Base-by-base conservation (phyloP, 2,888 invertebrate genomes). In the Netelia melanura region DNA sequence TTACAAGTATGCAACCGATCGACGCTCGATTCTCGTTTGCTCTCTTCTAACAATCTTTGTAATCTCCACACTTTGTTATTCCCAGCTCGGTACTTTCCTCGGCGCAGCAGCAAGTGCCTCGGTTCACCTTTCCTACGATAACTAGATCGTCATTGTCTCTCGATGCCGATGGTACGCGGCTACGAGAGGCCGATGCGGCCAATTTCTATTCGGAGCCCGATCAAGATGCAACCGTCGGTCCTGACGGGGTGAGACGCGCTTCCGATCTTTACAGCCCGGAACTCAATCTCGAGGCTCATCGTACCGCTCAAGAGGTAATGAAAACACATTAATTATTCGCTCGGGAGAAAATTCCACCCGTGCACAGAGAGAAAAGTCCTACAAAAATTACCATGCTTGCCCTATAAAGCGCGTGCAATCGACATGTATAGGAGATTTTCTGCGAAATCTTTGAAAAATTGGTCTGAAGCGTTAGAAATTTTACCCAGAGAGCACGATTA, bases 261-360 rank as follows among this genome's bases (percentile, higher is more conserved):
- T 92, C 91, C n/a, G 93, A 93, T 87, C 90, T 93, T n/a, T 93
- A 92, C 74, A 93, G 90, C 79, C 93, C 92, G 1, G 93, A 93
- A 87, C 88, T 93, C 2, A 93, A 93, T 87, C 90, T 93, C 44
- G 91, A 92, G 87, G 93, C 93, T 77, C 92, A 93, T 9, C 91
- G 92, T 78, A 93, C 93, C 6, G 93, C 93, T 21, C 93, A 91
- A 88, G 91, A 93, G 90, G 93, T 93, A 87, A 68, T 52, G 17
- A 48, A 48, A 48, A 48, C 11, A 48, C 2, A 48, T 8, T 14
- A 48, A 30, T 30, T 6, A 38, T 21, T 21, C 21, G 21, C 21
- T 21, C 21, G 21, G 21, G 21, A 21, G 21, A 21, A 21, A 21
- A 21, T 21, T 21, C 1, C 21, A 21, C 1, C 21, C 21, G 21